Evolutionary conservation across 2,888 invertebrate species (phyloP), one percentile per base, ranked within the genome.

Genomic region (Chelonus formosanus): DNA sequence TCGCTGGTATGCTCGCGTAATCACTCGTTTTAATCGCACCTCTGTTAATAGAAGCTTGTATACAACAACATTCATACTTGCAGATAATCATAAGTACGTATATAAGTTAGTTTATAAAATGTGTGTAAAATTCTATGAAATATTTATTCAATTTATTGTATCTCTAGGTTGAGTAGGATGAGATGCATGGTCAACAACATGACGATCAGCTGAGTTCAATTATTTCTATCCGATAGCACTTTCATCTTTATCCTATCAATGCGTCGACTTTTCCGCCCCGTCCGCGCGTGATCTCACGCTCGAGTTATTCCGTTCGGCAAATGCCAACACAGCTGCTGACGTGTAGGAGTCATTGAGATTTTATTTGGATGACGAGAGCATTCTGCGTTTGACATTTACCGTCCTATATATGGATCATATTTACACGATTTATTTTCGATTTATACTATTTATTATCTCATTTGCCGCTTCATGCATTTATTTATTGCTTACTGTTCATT

Each of bases 1-100:
- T 75, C 71, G 52, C 55, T 53, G 73, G 73, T 68, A 75, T 74
- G 78, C 74, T 75, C 75, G 77, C 77, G 77, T 77, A 80, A 78
- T 78, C 78, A 74, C 70, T 74, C 74, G 73, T 78, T 79, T 79
- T 75, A 77, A 78, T 78, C 78, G 72, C 69, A 70, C 47, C 53
- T 55, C 65, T 48, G 47, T 68, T 68, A 64, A 70, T 70, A 69
- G 63, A 67, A 66, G 60, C 34, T 45, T 48, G 54, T 34, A 62
- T 45, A 45, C 44, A 31, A 10, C 6, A 7, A 54, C 34, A 44
- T 31, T 20, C 32, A n/a, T 62, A 35, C 20, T 36, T 48, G 36
- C n/a, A 54, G 6, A 63, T 48, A 35, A 5, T 34, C 40, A 48
- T 36, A 8, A 6, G 45, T 53, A 58, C 43, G 10, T 47, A 55